These are phyloP conservation scores for Odocoileus hemionus DNA, from an alignment of 2,113 vertebrate genomes.

Conservation along the genomic window DNA sequence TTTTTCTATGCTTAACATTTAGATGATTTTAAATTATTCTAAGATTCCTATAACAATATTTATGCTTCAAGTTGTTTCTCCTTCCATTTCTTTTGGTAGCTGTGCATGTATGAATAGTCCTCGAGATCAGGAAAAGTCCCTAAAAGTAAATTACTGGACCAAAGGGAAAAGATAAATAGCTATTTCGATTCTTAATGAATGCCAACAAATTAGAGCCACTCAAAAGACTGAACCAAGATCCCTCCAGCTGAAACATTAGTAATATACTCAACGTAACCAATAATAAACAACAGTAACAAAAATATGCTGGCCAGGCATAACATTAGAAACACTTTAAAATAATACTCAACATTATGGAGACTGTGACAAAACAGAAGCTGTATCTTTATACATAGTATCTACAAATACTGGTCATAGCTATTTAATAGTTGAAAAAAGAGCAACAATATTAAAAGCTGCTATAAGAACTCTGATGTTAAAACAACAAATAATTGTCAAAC, in stretches of 20 bases:
- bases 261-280: not conserved
- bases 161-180: not conserved
- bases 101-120: not conserved
- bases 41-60: not conserved
- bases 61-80: not conserved
- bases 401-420: not conserved
- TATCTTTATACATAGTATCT: not conserved
- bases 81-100: not conserved
- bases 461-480: not conserved
- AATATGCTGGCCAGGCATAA: not conserved
- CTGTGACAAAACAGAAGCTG: not conserved
- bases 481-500: not conserved
- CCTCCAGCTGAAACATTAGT: not conserved
- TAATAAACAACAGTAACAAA: not conserved
- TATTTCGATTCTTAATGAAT: not conserved
- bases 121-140: not conserved
- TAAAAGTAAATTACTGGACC: not conserved
- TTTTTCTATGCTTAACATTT: not conserved
- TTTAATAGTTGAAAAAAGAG: not conserved
- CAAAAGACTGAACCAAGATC: not conserved
- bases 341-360: not conserved
- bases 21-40: not conserved
- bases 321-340: not conserved
- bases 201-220: not conserved
- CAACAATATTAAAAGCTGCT: not conserved